These are phyloP conservation scores for Nansenia antarctica DNA, from an alignment of 2,113 vertebrate species.

Conservation along the genomic window DNA sequence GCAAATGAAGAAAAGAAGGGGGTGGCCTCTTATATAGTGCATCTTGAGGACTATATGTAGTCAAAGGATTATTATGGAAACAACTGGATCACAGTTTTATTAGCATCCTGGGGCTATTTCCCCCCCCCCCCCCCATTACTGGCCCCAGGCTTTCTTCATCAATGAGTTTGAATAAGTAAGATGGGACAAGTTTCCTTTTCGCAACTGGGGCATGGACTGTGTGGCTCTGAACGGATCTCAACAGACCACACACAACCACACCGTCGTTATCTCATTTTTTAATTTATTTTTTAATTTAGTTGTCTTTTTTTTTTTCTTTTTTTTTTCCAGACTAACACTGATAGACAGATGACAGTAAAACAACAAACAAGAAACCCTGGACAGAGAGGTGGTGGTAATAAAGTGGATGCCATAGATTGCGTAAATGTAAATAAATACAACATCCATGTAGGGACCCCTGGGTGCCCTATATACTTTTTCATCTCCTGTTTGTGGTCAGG, in stretches of 20 bases:
- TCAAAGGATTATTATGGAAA: slow-evolving; percentile 35
- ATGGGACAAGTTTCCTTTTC: slow-evolving; percentile 36
- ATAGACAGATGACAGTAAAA: slow-evolving; percentile 12
- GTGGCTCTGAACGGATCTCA: neutral
- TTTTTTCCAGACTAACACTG: slow-evolving; percentile 25
- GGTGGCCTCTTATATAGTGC: slow-evolving; percentile 34
- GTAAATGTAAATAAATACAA: slow-evolving; percentile 49
- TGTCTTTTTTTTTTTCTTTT: slow-evolving; percentile 7
- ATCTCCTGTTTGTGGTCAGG: slow-evolving; percentile 2
- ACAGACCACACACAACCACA: slow-evolving; percentile 5
- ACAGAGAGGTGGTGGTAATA: neutral
- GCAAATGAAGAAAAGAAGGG: slow-evolving; percentile 16
- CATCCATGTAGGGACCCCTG: slow-evolving; percentile 29
- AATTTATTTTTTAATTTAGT: neutral
- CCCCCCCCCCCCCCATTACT: slow-evolving; percentile 7
- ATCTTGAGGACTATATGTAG: slow-evolving; percentile 43
- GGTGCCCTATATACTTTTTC: slow-evolving; percentile 5
- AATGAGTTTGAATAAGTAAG: slow-evolving; percentile 19
- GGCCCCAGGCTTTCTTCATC: slow-evolving; percentile 28
- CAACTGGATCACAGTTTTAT: slow-evolving; percentile 64
- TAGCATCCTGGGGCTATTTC: slow-evolving; percentile 34
- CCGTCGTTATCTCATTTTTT: slow-evolving; percentile 14
- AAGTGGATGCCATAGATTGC: slow-evolving; percentile 43
- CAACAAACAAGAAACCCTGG: slow-evolving; percentile 2
- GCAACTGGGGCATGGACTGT: slow-evolving; percentile 54